phyloP scores from a whole-genome alignment of 2,113 vertebrate species.

The Sinocyclocheilus grahami region DNA sequence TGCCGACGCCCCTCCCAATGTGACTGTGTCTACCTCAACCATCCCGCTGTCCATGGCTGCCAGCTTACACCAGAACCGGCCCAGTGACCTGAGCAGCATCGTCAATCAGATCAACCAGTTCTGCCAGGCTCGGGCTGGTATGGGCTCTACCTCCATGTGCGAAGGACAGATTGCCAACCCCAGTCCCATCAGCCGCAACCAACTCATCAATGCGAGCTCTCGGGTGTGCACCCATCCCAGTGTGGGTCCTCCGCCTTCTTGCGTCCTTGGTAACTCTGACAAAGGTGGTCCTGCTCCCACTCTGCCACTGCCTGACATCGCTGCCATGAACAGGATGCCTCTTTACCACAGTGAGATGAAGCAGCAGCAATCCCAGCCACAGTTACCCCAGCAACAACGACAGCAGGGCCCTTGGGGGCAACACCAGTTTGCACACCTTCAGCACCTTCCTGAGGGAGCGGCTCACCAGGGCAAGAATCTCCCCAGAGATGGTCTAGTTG shows the following conservation, averaged over 20 bases:
- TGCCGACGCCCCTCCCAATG: constrained; percentile 93
- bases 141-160: constrained; percentile 93
- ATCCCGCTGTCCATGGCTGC: constrained; percentile 97
- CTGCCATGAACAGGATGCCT: constrained; percentile 82
- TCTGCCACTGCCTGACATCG: constrained; percentile 73
- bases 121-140: constrained; percentile 93
- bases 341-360: constrained; percentile 85
- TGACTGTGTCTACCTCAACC: constrained; percentile 99
- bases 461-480: constrained; percentile 81
- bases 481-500: constrained; percentile 70
- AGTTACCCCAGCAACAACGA: constrained; percentile 55
- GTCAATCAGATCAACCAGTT: constrained; percentile 99
- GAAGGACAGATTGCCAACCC: constrained; percentile 99
- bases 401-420: constrained; percentile 87
- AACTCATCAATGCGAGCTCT: constrained; percentile 97
- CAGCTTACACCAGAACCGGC: constrained; percentile 90
- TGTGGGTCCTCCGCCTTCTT: constrained; percentile 78
- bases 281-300: constrained; percentile 78
- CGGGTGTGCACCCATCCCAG: constrained; percentile 95
- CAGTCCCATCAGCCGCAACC: constrained; percentile 95
- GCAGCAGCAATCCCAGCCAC: constrained; percentile 60
- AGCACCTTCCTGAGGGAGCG: constrained; percentile 84
- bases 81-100: constrained; percentile 94
- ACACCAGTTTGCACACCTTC: constrained; percentile 88
- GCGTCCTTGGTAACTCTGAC: constrained; percentile 86